Evolutionary conservation across 2,888 invertebrate species (phyloP), one percentile per base, ranked within the genome.

Genomic region (Sipunculus nudus): DNA sequence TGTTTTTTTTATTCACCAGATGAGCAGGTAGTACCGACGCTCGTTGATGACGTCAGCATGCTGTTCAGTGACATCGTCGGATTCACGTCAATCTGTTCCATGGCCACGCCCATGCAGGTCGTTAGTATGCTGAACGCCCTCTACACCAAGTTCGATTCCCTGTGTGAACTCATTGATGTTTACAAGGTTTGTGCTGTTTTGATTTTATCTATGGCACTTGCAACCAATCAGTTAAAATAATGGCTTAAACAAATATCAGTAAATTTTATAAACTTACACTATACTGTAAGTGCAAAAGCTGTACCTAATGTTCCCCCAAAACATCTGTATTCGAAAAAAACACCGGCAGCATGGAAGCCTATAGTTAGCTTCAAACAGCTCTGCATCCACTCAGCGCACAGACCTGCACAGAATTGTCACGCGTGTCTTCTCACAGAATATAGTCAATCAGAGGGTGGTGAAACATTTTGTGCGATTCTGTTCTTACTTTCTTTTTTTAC

Each of bases 11-110:
- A 23, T 39, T n/a, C n/a, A 67, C 10, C 70, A 80, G 79, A 78
- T 28, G 77, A 95, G 81, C 89, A 90, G 54, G 95, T 96, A 58
- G 94, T 94, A 84, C 94, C 96, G 0, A 92, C 94, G 84, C 94
- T 92, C 46, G 93, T 95, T 81, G 92, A 94, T 71, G 89, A 95
- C 83, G 96, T 96, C 53, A 95, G 96, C 1, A 95, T 96, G 91
- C 86, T 96, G 47, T 96, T 96, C 86, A 95, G 95, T 76, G 96
- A 96, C 78, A 95, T 96, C 56, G 96, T 96, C 0, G 96, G 96
- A 23, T 96, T 96, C 84, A 96, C 96, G 0, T 93, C 94, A 35
- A 96, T 96, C 77, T 96, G 96, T 77, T 93, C 95, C 0, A 92
- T 94, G 0, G 93, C 95, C 23, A 94, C 95, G 0, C 96, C 96